A percentile compares a stretch with the other conserved stretches of the same genome.
These are phyloP conservation scores for Papilio elwesi DNA, from an alignment of 2,888 invertebrate species.

Conservation along the genomic window DNA sequence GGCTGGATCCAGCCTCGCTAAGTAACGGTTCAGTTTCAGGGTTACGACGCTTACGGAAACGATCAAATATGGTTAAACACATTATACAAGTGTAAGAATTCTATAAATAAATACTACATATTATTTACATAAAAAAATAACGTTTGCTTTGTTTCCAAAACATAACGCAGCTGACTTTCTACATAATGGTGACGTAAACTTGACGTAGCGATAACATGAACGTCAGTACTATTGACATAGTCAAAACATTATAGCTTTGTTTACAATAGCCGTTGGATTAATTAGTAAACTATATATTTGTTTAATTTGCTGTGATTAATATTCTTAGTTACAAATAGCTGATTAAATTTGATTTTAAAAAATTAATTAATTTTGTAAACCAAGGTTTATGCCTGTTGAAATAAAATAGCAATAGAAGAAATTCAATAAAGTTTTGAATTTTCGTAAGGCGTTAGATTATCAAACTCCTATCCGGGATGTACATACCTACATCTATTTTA, in stretches of 20 bases:
- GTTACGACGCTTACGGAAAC: conserved; percentile 51
- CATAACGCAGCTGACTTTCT: conserved; percentile 23
- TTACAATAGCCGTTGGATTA: background rate
- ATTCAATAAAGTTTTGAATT: too few species aligned
- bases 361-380: background rate
- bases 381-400: background rate
- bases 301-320: background rate
- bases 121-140: conserved; percentile 37
- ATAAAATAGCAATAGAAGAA: background rate
- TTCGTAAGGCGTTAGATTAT: too few species aligned
- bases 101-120: conserved; percentile 9
- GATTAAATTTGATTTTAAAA: background rate
- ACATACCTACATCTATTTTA: too few species aligned
- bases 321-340: background rate
- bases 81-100: conserved; percentile 49
- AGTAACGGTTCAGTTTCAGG: conserved; percentile 69
- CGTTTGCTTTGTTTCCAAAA: conserved; percentile 33
- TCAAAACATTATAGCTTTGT: conserved; percentile 2
- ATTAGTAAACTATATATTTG: background rate
- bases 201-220: background rate
- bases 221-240: conserved; percentile 13
- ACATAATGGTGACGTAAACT: background rate
- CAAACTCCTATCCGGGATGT: too few species aligned
- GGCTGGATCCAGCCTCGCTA: conserved; percentile 49
- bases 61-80: conserved; percentile 65